Conservation (phyloP, 1,140 invertebrate genomes). For the Macrostomum lignano region DNA sequence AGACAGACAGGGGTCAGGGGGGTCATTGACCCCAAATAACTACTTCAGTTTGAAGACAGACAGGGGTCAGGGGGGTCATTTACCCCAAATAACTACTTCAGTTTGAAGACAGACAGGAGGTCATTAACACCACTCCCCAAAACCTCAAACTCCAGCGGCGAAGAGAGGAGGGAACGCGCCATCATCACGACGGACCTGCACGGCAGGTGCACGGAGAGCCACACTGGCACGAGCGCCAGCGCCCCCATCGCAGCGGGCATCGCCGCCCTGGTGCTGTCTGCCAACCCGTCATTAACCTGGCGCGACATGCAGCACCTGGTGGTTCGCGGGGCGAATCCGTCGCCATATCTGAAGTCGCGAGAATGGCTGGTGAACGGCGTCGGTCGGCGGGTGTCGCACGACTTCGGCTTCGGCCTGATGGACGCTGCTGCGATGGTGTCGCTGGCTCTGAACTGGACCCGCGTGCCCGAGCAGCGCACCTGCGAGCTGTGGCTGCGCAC, state of each 20-base stretch:
- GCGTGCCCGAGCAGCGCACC: slow-evolving; percentile 66
- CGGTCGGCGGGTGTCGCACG: slow-evolving; percentile 29
- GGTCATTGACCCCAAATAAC: no score
- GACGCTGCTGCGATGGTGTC: slow-evolving; percentile 72
- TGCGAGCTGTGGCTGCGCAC: slow-evolving; percentile 28
- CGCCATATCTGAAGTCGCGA: background rate
- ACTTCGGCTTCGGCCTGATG: slow-evolving; percentile 57
- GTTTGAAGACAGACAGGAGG: no score
- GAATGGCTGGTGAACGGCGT: slow-evolving; percentile 45
- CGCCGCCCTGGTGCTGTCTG: slow-evolving; percentile 73
- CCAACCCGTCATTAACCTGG: slow-evolving; percentile 73
- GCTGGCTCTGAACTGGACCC: slow-evolving; percentile 49
- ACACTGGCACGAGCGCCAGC: slow-evolving; percentile 88
- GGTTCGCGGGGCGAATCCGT: background rate
- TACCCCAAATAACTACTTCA: no score
- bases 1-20: no score
- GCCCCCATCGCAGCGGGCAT: slow-evolving; percentile 90
- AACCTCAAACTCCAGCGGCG: no score
- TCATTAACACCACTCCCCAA: no score
- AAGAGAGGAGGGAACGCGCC: no score
- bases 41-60: no score
- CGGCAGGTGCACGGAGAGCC: slow-evolving; percentile 96
- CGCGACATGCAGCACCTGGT: slow-evolving; percentile 82
- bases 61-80: no score
- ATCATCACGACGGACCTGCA: slow-evolving; percentile 48